Base-by-base conservation (phyloP, 2,113 vertebrate genomes). In the Microtus ochrogaster region DNA sequence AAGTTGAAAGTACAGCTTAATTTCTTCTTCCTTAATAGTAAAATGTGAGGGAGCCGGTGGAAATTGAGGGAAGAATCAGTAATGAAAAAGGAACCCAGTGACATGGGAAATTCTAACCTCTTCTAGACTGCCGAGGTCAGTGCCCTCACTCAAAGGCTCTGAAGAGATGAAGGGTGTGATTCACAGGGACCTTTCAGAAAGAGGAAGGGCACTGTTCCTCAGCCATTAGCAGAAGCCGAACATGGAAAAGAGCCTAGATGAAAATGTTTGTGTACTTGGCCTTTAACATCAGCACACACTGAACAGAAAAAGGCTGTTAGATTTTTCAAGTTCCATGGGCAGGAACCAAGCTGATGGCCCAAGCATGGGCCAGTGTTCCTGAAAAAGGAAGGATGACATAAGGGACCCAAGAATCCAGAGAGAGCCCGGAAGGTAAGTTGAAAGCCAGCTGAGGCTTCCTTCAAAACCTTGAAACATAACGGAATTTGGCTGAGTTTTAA, bases 401-500 rank as follows among this genome's bases (percentile, higher is more conserved):
- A 44, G 30, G 19, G 63, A 79, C 65, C 21, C 52, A n/a, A 22
- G 55, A 61, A 33, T 81, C 61, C 13, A 36, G 84, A 76, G 65
- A 22, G 58, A 84, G 30, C 77, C 76, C 58, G 44, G 58, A 58
- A 82, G 47, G 30, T 47, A 74, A 88, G 2, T 10, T 88, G 47
- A 82, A 76, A 86, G 21, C 36, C 81, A 94, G 55, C 74, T 21
- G 52, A 41, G n/a, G 24, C 17, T 74, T 87, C 65, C 66, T 91
- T 28, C 58, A 21, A 91, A 73, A 41, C n/a, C 44, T 74, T 58
- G 82, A 52, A 88, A n/a, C 77, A 70, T 58, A 72, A 49, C 77
- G 68, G 47, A 83, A 63, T 83, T 88, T 92, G 76, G 68, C 33
- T 94, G 68, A 47, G 77, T 82, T 94, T 76, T n/a, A 82, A 87